Base-by-base conservation (phyloP, 2,113 vertebrate species). In the Thalassarche chlororhynchos region DNA sequence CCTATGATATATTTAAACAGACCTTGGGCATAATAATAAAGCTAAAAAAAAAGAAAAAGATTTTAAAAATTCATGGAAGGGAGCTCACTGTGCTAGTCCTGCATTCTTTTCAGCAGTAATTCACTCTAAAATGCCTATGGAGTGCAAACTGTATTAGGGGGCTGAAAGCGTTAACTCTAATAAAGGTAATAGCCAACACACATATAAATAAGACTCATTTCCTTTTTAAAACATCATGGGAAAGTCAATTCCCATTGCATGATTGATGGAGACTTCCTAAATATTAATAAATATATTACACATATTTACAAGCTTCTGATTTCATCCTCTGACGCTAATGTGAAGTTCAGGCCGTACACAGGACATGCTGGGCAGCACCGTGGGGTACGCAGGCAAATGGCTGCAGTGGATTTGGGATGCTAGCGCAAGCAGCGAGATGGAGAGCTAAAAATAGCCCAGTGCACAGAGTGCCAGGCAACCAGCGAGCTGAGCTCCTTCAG, bases 201-300 rank as follows among this genome's bases (percentile, higher is more conserved):
- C 79, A 58, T 81, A 98, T 96, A 93, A 97, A 96, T 97, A 96
- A 81, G 93, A 94, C 78, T 97, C 70, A 34, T 90, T 96, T 98
- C 81, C 93, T 93, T 96, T 96, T 95, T 94, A 70, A 95, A 94
- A 98, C 90, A 81, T 65, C 58, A 86, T 18, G 90, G 93, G 92
- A 97, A 92, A 76, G 65, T 92, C 91, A 89, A 93, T 97, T 96
- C 92, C 96, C 78, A 29, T 5, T 80, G 65, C 68, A 38, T 87
- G 96, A 90, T 57, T 60, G 95, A 96, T 90, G 95, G 94, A 82
- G 89, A 49, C 80, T 93, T 96, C 97, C 97, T 95, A 96, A 97
- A 96, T 93, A 96, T 92, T 98, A 98, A 98, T 97, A 98, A 96
- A 96, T 98, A 98, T 97, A 95, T 91, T 98, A 98, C 97, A 98